Percentiles rank a stretch among this genome's conserved stretches.
Evolutionary conservation across 1,140 invertebrate genomes (phyloP).

Genomic region (Drosophila ohnishii): DNA sequence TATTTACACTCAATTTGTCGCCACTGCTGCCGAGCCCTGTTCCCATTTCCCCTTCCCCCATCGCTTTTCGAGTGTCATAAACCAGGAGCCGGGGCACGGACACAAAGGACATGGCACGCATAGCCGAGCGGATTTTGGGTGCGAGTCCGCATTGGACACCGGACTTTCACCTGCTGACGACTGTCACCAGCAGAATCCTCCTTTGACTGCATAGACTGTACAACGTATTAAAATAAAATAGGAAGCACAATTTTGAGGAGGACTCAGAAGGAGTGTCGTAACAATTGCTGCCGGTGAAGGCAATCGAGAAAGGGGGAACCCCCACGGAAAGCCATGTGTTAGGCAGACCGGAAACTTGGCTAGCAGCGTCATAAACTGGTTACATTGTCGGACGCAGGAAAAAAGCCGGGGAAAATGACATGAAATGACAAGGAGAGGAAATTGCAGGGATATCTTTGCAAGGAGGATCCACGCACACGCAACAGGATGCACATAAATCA

Average conservation of each 20-base stretch:
- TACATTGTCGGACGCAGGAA: conserved; percentile 64
- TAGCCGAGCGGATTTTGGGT: conserved; percentile 32
- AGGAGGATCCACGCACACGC: conserved; percentile 35
- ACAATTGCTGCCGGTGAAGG: conserved; percentile 15
- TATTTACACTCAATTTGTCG: conserved; percentile 79
- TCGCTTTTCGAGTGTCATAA: conserved; percentile 59
- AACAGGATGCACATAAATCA: conserved; percentile 77
- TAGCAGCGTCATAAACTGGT: conserved; percentile 66
- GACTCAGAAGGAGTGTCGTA: conserved; percentile 4
- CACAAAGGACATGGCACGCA: conserved; percentile 37
- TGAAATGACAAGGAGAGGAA: conserved; percentile 42
- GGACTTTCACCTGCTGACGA: conserved; percentile 35
- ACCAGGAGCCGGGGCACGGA: conserved; percentile 14
- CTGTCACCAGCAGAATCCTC: conserved; percentile 26
- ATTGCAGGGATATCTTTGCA: conserved; percentile 29
- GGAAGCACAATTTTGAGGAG: conserved; percentile 14
- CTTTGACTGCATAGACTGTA: conserved; percentile 15
- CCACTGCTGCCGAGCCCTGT: conserved; percentile 1
- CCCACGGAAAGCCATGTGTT: conserved; percentile 9
- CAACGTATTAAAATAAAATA: conserved; percentile 25
- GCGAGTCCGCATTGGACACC: background rate
- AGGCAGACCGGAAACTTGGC: conserved; percentile 40
- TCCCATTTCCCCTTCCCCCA: background rate
- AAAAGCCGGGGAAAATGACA: conserved; percentile 27
- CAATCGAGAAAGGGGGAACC: background rate